Percentiles rank a stretch among this genome's conserved stretches.
Conservation (phyloP, 1,140 invertebrate species). For the Oedothorax gibbosus region DNA sequence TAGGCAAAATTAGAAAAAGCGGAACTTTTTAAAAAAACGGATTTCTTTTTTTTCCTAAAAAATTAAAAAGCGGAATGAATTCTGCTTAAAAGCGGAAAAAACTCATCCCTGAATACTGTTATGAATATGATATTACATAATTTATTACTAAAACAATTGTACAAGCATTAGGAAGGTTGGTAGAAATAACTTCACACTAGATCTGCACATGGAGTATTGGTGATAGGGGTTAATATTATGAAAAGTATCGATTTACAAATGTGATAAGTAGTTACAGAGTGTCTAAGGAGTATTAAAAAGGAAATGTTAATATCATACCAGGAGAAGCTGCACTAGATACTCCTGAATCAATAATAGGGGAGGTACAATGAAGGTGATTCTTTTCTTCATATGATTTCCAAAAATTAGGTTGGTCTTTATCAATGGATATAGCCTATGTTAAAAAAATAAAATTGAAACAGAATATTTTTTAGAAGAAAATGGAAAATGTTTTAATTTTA, state of each 20-base stretch:
- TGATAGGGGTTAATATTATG: background rate
- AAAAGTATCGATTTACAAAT: background rate
- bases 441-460: background rate
- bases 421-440: background rate
- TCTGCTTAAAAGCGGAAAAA: no score
- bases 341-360: constrained; percentile 46
- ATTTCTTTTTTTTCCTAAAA: no score
- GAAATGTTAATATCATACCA: constrained; percentile 8
- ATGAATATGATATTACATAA: no score
- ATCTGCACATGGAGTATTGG: background rate
- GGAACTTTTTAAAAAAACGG: no score
- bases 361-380: background rate
- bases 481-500: background rate
- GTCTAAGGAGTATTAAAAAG: background rate
- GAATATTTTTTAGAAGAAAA: background rate
- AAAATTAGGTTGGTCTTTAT: background rate
- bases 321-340: constrained; percentile 48
- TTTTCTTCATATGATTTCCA: constrained; percentile 44
- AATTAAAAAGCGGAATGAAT: no score
- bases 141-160: no score
- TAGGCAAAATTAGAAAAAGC: no score
- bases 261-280: background rate
- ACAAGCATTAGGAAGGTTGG: no score
- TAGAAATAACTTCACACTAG: background rate
- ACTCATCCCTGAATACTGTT: no score